Evolutionary conservation across 1,140 invertebrate genomes (phyloP), one percentile per base, ranked within the genome.

Genomic region (Mizuhopecten yessoensis): DNA sequence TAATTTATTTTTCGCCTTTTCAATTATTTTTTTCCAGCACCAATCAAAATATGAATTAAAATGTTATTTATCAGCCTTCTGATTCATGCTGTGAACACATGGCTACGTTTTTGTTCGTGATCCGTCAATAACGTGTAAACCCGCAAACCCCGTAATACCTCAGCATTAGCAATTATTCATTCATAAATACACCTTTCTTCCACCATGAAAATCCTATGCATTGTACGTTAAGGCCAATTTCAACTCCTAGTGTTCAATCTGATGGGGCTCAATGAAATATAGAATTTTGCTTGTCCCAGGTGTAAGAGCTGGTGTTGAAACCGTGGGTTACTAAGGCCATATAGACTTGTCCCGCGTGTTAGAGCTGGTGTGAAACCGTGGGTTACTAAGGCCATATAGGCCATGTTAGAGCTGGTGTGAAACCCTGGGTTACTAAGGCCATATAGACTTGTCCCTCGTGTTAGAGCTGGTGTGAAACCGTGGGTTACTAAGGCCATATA

Each of bases 21-120:
- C 57, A 75, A 75, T 75, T 75, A 75, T 29, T 75, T 75, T 75
- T 75, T 75, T 75, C 57, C n/a, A 75, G 57, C 29, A 75, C 57
- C 57, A 75, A 75, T 75, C 57, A 75, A 75, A 75, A 75, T 75
- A 75, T 75, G 57, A 75, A 75, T 75, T 75, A 75, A 75, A 75
- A 75, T 75, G 57, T 75, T 75, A 75, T 75, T 75, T 75, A 75
- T 75, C 57, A 29, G 57, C n/a, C 5, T n/a, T 7, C 57, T 7
- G 57, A 75, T 75, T 75, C 57, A 29, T 29, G 29, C 57, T 75
- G 57, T 75, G 57, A 29, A 75, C 57, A 75, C 29, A 75, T 75
- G 57, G 57, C 57, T 75, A n/a, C 5, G 23, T n/a, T 75, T 75
- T 75, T 75, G 57, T 75, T 75, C 57, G 23, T 75, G 57, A n/a